Base-by-base conservation (phyloP, 2,888 invertebrate species). In the Drosophila pegasa region DNA sequence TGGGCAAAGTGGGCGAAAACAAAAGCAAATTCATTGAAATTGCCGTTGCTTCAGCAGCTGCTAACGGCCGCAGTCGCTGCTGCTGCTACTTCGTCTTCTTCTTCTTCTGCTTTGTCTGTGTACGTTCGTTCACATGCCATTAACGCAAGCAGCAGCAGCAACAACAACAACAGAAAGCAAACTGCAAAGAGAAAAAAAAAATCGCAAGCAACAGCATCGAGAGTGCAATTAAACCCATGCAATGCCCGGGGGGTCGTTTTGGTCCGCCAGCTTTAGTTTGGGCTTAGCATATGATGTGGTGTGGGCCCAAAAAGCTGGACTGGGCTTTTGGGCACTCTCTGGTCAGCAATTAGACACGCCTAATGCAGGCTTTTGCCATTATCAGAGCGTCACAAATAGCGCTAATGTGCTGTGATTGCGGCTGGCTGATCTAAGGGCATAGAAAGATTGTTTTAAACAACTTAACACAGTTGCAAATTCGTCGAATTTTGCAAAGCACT, bases 201-300 rank as follows among this genome's bases (percentile, higher is more conserved):
- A 65, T 56, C 47, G 29, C 31, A 31, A 61, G 25, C 48, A 55
- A 54, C 16, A 60, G 38, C 66, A 67, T 45, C 64, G 56, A 71
- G 67, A 61, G 62, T 61, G 71, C 70, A 84, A 87, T 84, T 87
- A 81, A 82, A 62, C 87, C 82, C 66, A 78, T 78, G 66, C 68
- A 68, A 58, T 75, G 51, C 87, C 59, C 52, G 22, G 48, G 68
- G 80, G 75, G 64, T 81, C 68, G 81, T 56, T 80, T 78, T 69
- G 78, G 48, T 51, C 55, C 55, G 47, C 5, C 35, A 43, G 38
- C 8, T 66, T 64, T 45, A 18, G 12, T 37, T 40, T 55, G 20
- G 38, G 18, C 20, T 56, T 29, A 56, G 38, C 58, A 33, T 54
- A 56, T 31, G 29, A 40, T 38, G 20, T 29, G 52, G 51, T 37